Conservation (phyloP, 2,797 vertebrate genomes). For the Micrastur ruficollis region DNA sequence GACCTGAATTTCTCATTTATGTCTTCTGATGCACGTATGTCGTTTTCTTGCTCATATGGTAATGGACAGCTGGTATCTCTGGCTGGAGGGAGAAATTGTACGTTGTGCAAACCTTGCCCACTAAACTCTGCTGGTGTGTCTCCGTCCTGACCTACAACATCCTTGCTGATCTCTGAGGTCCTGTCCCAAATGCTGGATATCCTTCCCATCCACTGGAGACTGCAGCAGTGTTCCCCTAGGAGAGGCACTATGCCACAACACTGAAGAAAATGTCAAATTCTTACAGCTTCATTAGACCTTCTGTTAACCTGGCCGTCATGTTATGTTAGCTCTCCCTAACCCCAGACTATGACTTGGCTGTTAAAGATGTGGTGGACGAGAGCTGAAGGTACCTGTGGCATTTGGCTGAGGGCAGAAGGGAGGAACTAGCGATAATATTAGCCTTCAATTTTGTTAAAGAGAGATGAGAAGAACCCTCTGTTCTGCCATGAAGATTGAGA, state of each 20-base stretch:
- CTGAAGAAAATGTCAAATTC: not conserved
- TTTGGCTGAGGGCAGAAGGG: not conserved
- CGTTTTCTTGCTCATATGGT: not conserved
- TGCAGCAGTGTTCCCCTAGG: not conserved
- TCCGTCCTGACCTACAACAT: not conserved
- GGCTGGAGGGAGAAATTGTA: not conserved
- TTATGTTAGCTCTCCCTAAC: not conserved
- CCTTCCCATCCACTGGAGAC: not conserved
- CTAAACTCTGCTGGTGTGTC: not conserved
- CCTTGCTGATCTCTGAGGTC: not conserved
- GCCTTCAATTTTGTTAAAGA: not conserved
- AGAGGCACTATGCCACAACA: not conserved
- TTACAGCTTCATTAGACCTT: not conserved
- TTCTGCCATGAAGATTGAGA: not conserved
- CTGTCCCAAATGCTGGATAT: not conserved
- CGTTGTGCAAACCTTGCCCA: not conserved
- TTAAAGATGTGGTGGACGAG: not conserved
- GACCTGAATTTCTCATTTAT: not conserved
- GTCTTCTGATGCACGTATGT: not conserved
- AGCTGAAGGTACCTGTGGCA: not conserved
- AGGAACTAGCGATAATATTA: not conserved
- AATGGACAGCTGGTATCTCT: not conserved
- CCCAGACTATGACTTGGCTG: not conserved
- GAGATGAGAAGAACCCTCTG: not conserved
- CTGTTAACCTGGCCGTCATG: not conserved